Base-by-base conservation (phyloP, 2,797 vertebrate genomes). In the Rhinophrynus dorsalis region DNA sequence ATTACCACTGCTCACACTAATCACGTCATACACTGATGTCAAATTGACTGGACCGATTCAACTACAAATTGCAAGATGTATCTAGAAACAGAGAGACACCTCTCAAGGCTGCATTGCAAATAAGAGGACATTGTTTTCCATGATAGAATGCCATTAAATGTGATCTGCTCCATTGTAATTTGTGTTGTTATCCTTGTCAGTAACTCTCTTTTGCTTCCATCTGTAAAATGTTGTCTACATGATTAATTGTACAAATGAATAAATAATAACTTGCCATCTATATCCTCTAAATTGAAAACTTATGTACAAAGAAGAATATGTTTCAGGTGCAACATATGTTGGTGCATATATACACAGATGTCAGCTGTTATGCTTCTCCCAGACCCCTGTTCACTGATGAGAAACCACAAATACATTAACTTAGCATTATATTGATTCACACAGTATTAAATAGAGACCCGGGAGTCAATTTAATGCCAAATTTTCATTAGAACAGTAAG, bases 401-500 rank as follows among this genome's bases (percentile, higher is more conserved):
- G 64, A 57, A 37, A 37, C 42, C 42, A 38, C 52, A 48, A 67
- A 67, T 67, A 54, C 54, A 67, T 67, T 57, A 67, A 48, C 35
- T 67, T 40, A 48, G 42, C 21, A 67, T 48, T 67, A 47, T 67
- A 35, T 29, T 56, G 52, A 40, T 67, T 67, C 42, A 48, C 64
- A 67, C 64, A 23, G n/a, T 67, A 67, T 67, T 57, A 67, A 67
- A 67, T 58, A 48, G 3, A 27, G 64, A 42, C 42, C 64, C 54
- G 27, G 11, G 54, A 67, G 64, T 58, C 42, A 37, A n/a, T 9
- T 37, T 35, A 17, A 21, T 57, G 64, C 64, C 52, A 67, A 48
- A 48, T 57, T 57, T 67, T 30, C 37, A 37, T 67, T 37, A 48
- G 24, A 20, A 26, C 47, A 20, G 57, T 57, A 35, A 24, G 29